A percentile compares a stretch with the other conserved stretches of the same genome.
These are phyloP conservation scores for Peromyscus aztecus DNA, from an alignment of 2,797 vertebrate species.

Conservation along the genomic window DNA sequence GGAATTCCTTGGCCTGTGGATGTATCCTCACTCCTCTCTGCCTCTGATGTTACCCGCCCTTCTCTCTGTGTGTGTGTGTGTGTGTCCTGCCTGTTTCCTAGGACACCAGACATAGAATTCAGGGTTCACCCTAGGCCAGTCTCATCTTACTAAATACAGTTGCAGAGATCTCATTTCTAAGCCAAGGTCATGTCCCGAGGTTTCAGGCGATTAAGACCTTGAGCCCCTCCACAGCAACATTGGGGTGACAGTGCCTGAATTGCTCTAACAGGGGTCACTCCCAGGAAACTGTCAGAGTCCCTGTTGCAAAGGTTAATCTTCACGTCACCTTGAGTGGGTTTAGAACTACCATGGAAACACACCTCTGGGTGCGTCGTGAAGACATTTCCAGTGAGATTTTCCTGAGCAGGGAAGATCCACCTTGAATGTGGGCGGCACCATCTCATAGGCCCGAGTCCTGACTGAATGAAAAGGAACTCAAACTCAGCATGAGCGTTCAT, in stretches of 20 bases:
- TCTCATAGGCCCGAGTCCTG: no score
- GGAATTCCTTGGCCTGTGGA: background rate
- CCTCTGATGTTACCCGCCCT: accelerated
- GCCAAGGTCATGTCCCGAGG: background rate
- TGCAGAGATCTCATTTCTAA: background rate
- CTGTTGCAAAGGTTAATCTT: background rate
- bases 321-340: background rate
- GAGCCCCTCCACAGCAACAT: accelerated
- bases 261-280: background rate
- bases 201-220: background rate
- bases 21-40: accelerated
- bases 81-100: background rate
- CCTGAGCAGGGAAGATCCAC: background rate
- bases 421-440: background rate
- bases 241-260: no score
- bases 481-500: no score
- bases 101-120: background rate
- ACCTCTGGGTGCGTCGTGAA: background rate
- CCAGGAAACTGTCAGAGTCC: background rate
- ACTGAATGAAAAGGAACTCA: background rate
- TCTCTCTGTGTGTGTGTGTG: background rate
- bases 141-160: background rate
- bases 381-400: background rate
- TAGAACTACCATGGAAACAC: background rate
- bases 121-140: background rate